Conservation (phyloP, 2,113 vertebrate genomes). For the Podarcis raffonei region DNA sequence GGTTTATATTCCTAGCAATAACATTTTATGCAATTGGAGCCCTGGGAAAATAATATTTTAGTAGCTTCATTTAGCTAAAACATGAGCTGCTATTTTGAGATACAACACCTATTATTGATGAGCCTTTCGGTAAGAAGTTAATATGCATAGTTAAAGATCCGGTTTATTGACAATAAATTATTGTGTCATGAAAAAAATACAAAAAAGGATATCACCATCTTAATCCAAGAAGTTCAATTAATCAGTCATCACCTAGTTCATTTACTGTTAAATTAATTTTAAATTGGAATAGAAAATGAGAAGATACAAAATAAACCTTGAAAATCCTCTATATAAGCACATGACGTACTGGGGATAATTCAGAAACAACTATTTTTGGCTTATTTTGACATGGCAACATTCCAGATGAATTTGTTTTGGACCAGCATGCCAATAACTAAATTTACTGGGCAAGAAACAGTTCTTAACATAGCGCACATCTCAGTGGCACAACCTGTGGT, state of each 20-base stretch:
- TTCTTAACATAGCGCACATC: background rate
- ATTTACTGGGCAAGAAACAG: background rate
- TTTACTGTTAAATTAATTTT: background rate
- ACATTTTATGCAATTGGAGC: background rate
- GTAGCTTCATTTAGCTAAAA: background rate
- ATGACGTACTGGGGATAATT: background rate
- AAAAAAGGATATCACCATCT: background rate
- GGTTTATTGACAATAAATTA: background rate
- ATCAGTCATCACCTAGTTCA: background rate
- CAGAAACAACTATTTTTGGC: background rate
- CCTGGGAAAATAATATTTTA: background rate
- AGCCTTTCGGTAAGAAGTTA: background rate
- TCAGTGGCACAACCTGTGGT: background rate
- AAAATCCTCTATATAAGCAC: background rate
- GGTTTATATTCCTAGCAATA: background rate
- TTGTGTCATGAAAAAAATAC: background rate
- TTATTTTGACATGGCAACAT: background rate
- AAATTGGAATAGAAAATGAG: background rate
- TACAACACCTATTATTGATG: background rate
- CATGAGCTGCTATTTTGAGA: background rate
- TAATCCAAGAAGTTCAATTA: background rate
- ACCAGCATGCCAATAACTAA: background rate
- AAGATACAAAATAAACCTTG: background rate
- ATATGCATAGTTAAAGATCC: background rate
- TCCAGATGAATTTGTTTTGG: background rate